Evolutionary conservation across 2,888 invertebrate genomes (phyloP), one percentile per base, ranked within the genome.

Genomic region (Xestia rhomboidea): DNA sequence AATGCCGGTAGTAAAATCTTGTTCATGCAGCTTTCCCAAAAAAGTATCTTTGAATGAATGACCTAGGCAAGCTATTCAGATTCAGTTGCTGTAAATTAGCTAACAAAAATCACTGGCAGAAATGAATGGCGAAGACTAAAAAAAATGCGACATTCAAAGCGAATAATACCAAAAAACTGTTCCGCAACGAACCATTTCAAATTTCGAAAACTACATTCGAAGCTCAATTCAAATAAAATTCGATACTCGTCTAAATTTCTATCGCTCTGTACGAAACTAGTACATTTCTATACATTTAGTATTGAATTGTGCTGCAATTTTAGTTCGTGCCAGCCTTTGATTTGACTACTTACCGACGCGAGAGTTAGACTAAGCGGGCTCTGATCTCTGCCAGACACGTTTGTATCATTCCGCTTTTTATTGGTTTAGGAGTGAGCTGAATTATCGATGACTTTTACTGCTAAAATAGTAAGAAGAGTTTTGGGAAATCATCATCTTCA

Each of bases 291-390:
- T 72, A 79, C 79, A 66, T 83, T 30, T 60, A 67, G 76, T 82
- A 80, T 68, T 71, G 75, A 77, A 77, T 79, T 76, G 57, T 72
- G 73, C 70, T 73, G 79, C 89, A 85, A 87, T 79, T 87, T 88
- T 73, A 69, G 77, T 73, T 76, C 87, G 89, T 87, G 87, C 79
- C 64, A 49, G 18, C 15, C 7, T 87, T 85, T 87, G 79, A 87
- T 87, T 87, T 87, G 83, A 87, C 87, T 87, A 87, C 83, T 87
- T 87, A 87, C 30, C 54, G 68, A 70, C 73, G 30, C 60, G 64
- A 71, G 78, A 75, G 88, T 85, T 79, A 77, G 73, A 86, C 62
- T 73, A 83, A 73, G 64, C 76, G 76, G 27, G 49, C 73, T 80
- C 68, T 85, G 80, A 84, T 88, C 82, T 81, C 76, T 41, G 46